Base-by-base conservation (phyloP, 2,888 invertebrate genomes). In the Catocala fraxini region DNA sequence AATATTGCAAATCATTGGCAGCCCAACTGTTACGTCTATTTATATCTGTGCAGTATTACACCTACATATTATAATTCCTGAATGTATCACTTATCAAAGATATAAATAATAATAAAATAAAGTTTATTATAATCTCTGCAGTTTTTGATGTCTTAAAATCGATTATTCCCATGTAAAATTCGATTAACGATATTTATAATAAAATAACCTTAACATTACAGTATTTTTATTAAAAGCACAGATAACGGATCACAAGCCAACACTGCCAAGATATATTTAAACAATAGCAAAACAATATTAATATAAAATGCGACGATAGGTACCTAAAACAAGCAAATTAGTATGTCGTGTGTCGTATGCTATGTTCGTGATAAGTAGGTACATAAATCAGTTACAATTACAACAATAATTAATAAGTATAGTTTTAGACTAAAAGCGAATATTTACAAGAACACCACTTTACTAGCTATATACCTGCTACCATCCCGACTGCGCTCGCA, bases 391-490 rank as follows among this genome's bases (percentile, higher is more conserved):
- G 79, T 83, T 83, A 86, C 75, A 78, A 77, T 80, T 80, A 75
- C 81, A 79, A 84, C 83, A 81, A 81, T 86, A 80, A 84, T 80
- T 70, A 79, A 81, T 83, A 82, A 80, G 80, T 83, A 82, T 84
- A 83, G 75, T 83, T 86, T 86, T 87, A 88, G 67, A 87, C 89
- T 93, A 92, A 81, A 91, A 91, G 92, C 91, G 82, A 88, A 79
- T 92, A 93, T 92, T 88, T 93, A 93, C 92, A 92, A 84, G 82
- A 86, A 87, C 89, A 86, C 85, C 88, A 82, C 87, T 83, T 86
- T 83, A 82, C 89, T 87, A 87, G 86, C 89, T 89, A 88, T 71
- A 83, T 79, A 87, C 89, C 89, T 89, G 87, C 91, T 87, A n/a
- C n/a, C n/a, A n/a, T 87, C 81, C 87, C 88, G 81, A 82, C 81